Evolutionary conservation across 53 echinoderm and acorn worm species (phyloP), one percentile per base, ranked within the genome.

Genomic region (Pentamera pediparva): DNA sequence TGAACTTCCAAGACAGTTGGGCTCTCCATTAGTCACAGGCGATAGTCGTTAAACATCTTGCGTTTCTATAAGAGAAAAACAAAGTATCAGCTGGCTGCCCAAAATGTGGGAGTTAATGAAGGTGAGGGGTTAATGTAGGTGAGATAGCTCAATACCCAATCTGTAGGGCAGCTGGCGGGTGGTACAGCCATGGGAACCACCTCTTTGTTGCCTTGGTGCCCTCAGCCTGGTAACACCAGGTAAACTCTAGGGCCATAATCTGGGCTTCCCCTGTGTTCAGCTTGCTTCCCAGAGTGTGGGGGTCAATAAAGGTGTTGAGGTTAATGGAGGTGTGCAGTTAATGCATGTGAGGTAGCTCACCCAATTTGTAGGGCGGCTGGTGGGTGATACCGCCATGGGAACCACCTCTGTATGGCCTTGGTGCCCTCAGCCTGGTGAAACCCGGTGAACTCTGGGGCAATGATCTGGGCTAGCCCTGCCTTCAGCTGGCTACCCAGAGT

Each of bases 191-290:
- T 0, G 95, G 95, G 1, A 94, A 78, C 59, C 82, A 82, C 8
- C 95, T 70, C 59, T 94, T 84, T n/a, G 90, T 79, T 34, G 89
- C 82, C 74, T 90, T 94, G 47, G 54, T 79, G 17, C 81, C 77
- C 35, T 90, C 90, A 26, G 84, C 78, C 54, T 76, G 80, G 40
- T 76, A 87, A 52, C 79, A 83, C 39, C 83, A 76, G 52, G 95
- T 94, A 45, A 94, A 94, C 80, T 93, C 95, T 39, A 94, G 49
- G 11, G 94, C 95, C 18, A 90, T 82, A 39, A 94, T 86, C 80
- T 94, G 95, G 29, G 95, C 95, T 3, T 90, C 87, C 28, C 95
- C 95, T 11, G 95, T 90, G 74, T 94, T 94, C 48, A 90, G 70
- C 64, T 90, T 89, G 41, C 95, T 94, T 5, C 95, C 95, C 2